Percentiles rank a stretch among this genome's conserved stretches.
Evolutionary conservation across 2,797 vertebrate genomes (phyloP).

Genomic region (Lepus oiostolus): DNA sequence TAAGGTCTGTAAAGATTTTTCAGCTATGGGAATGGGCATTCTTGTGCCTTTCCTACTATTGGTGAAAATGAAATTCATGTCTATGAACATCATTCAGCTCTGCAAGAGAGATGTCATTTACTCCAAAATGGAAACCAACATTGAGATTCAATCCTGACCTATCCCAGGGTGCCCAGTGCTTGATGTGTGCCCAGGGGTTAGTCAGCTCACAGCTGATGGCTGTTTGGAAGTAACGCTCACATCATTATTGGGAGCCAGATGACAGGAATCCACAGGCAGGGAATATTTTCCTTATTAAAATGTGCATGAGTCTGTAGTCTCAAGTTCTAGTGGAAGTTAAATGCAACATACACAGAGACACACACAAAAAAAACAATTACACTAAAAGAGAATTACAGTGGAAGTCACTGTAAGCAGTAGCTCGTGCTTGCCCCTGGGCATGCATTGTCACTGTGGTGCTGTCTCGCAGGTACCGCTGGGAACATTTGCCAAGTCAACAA

Average conservation of each 20-base stretch:
- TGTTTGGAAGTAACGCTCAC: background rate
- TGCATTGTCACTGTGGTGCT: background rate
- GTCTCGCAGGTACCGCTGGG: too few species aligned
- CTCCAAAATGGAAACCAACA: constrained; percentile 33
- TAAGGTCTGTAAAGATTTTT: constrained; percentile 16
- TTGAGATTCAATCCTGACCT: background rate
- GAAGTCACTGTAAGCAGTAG: background rate
- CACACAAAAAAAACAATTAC: background rate
- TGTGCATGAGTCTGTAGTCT: background rate
- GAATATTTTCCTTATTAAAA: constrained; percentile 58
- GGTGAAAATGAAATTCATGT: constrained; percentile 33
- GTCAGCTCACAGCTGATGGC: background rate
- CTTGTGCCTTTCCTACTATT: background rate
- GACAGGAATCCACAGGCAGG: background rate
- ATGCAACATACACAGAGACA: background rate
- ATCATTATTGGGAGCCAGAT: constrained; percentile 5
- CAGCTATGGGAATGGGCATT: background rate
- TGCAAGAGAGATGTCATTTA: constrained; percentile 33
- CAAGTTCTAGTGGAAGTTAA: constrained; percentile 35
- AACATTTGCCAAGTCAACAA: background rate
- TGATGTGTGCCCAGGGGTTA: background rate
- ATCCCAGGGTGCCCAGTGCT: background rate
- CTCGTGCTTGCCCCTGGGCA: accelerated
- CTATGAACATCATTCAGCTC: background rate
- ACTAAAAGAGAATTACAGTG: background rate